phyloP scores from a whole-genome alignment of 2,797 vertebrate genomes.

The Coluber constrictor region DNA sequence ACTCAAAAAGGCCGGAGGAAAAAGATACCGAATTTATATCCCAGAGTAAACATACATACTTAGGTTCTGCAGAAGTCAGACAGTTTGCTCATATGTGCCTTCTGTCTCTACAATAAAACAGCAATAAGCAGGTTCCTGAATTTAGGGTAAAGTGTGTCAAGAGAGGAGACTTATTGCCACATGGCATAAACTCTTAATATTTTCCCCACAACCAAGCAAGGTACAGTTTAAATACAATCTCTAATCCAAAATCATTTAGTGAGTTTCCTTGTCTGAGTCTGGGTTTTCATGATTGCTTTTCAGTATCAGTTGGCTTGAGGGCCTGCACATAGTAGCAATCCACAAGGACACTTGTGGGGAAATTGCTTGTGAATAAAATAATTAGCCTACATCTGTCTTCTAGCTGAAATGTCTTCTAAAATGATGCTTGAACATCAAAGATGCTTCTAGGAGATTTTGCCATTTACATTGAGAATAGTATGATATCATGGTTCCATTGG shows the following conservation, averaged over 20 bases:
- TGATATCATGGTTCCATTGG: background rate
- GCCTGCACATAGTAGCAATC: background rate
- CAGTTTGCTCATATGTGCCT: background rate
- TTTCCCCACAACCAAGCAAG: background rate
- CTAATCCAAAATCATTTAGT: background rate
- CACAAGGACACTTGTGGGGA: background rate
- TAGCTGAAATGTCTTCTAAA: background rate
- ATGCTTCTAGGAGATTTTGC: background rate
- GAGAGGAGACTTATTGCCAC: background rate
- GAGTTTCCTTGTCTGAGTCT: background rate
- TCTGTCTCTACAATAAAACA: background rate
- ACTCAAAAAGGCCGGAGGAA: background rate
- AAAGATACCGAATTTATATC: background rate
- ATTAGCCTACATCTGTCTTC: background rate
- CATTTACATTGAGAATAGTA: background rate
- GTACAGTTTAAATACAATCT: background rate
- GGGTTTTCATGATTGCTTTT: background rate
- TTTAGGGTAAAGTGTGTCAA: background rate
- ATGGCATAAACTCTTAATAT: background rate
- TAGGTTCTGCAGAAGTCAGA: background rate
- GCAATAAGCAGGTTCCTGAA: background rate
- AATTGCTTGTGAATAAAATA: background rate
- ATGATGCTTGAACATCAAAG: background rate
- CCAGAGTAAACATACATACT: background rate
- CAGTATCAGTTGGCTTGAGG: background rate